Percentiles rank a stretch among this genome's conserved stretches.
These are phyloP conservation scores for Temnothorax longispinosus DNA, from an alignment of 1,140 invertebrate genomes.

Conservation along the genomic window DNA sequence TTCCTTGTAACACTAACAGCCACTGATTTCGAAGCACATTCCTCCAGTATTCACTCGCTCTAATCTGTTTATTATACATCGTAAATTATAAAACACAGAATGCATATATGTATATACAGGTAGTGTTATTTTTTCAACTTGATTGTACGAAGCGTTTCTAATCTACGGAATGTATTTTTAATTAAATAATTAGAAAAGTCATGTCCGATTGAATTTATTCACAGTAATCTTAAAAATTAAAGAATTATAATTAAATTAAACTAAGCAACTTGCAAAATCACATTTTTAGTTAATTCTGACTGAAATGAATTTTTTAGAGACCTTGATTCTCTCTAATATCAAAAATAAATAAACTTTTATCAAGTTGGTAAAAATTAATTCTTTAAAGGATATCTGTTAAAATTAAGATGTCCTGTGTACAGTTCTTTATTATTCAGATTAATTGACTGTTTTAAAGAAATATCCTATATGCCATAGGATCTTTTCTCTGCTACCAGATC, in stretches of 20 bases:
- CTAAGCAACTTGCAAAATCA: not conserved
- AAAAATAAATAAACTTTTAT: not conserved
- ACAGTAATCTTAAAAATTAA: not conserved
- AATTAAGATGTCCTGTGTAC: not conserved
- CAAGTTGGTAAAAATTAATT: not conserved
- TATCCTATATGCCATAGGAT: not conserved
- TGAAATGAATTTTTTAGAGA: not conserved
- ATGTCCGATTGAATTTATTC: not conserved
- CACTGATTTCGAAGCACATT: conserved; percentile 36
- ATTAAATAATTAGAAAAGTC: not conserved
- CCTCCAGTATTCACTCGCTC: conserved; percentile 14
- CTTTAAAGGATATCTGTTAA: not conserved
- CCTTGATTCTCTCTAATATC: not conserved
- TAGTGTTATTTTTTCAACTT: not conserved
- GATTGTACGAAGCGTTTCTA: not conserved
- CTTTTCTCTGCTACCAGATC: not conserved
- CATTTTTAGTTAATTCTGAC: not conserved
- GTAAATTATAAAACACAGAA: not conserved
- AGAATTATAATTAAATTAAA: not conserved
- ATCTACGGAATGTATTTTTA: not conserved
- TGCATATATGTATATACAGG: not conserved
- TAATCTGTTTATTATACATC: not conserved
- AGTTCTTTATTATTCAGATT: not conserved
- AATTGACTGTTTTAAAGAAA: conserved; percentile 1
- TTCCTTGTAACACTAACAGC: conserved; percentile 31